A percentile compares a stretch with the other conserved stretches of the same genome.
Conservation (phyloP, 2,113 vertebrate genomes). For the Epinephelus cyanopodus region DNA sequence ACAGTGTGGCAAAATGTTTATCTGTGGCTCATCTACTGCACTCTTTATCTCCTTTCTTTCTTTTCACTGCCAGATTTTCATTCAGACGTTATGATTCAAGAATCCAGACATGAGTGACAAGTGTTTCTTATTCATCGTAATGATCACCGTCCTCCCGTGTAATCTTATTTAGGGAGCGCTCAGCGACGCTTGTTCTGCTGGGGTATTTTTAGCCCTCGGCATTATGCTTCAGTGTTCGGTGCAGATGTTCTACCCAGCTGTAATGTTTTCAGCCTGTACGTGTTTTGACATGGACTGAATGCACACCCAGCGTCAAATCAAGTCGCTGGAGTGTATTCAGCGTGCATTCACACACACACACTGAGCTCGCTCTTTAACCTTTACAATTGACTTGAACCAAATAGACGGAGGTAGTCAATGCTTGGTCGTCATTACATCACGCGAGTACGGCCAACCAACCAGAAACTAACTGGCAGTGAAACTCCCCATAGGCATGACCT, state of each 20-base stretch:
- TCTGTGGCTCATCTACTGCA: neutral
- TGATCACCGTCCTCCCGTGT: constrained; percentile 50
- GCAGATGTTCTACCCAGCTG: constrained; percentile 62
- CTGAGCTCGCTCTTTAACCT: constrained; percentile 40
- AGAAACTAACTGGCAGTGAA: constrained; percentile 30
- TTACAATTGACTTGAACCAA: constrained; percentile 48
- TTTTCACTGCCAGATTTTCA: constrained; percentile 22
- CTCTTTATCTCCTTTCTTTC: neutral
- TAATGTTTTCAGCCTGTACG: constrained; percentile 18
- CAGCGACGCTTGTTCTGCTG: constrained; percentile 35
- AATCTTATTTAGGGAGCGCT: constrained; percentile 68
- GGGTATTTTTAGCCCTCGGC: constrained; percentile 59
- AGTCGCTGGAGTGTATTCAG: constrained; percentile 9
- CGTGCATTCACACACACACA: constrained; percentile 3
- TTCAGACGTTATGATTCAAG: constrained; percentile 40
- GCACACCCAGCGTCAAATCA: constrained; percentile 9
- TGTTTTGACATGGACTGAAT: constrained; percentile 40
- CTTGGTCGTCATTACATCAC: constrained; percentile 25
- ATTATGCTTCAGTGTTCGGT: constrained; percentile 33
- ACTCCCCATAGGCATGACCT: constrained; percentile 41
- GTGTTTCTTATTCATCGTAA: constrained; percentile 58
- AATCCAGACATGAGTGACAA: constrained; percentile 22
- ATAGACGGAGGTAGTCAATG: constrained; percentile 37
- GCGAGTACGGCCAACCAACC: constrained; percentile 40
- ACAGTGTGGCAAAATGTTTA: neutral